phyloP scores from a whole-genome alignment of 1,140 invertebrate genomes.

The Pinna nobilis region DNA sequence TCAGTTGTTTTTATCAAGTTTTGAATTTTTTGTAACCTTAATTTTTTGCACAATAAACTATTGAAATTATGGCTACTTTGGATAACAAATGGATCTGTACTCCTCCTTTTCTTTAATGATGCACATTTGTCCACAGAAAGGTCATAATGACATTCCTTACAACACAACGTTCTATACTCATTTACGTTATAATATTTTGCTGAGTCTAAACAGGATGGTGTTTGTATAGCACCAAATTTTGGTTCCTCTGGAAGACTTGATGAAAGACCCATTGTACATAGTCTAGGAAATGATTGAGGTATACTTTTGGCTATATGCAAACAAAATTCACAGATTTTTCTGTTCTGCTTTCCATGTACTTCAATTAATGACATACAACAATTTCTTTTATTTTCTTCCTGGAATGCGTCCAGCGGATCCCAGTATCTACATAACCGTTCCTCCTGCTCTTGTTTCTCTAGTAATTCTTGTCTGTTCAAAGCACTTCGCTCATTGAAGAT shows the following conservation, averaged over 20 bases:
- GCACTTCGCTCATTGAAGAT: neutral
- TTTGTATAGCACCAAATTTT: constrained; percentile 18
- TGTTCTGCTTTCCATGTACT: neutral
- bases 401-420: neutral
- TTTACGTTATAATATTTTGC: constrained; percentile 50
- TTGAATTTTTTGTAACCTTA: constrained; percentile 47
- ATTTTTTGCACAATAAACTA: constrained; percentile 37
- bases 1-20: constrained; percentile 16
- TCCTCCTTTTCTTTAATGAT: constrained; percentile 15
- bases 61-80: constrained; percentile 35
- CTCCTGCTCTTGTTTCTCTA: neutral
- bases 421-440: constrained; percentile 3
- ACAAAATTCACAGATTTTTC: constrained; percentile 50
- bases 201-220: constrained; percentile 48
- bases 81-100: constrained; percentile 35
- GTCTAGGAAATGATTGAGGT: neutral
- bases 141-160: constrained; percentile 43
- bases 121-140: constrained; percentile 23
- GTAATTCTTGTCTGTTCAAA: constrained; percentile 1
- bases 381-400: constrained; percentile 18
- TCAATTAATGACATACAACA: constrained; percentile 47
- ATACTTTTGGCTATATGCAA: constrained; percentile 17
- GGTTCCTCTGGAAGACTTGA: constrained; percentile 22
- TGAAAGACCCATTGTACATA: constrained; percentile 8
- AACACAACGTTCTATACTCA: constrained; percentile 52